Evolutionary conservation across 2,888 invertebrate genomes (phyloP).

Genomic region (Phaonia tiefii): DNA sequence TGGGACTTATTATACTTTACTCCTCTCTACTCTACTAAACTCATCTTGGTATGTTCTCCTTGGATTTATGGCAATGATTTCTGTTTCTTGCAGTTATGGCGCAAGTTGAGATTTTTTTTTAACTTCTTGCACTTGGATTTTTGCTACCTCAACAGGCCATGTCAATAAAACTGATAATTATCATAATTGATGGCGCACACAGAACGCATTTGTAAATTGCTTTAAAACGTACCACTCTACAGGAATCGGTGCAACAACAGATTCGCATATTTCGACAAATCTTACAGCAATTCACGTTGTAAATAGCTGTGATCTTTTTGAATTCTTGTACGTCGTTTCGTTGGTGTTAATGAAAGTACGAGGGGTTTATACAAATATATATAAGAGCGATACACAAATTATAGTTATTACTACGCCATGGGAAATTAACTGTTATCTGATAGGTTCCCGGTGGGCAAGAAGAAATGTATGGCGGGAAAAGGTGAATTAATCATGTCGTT

Average conservation of each 20-base stretch:
- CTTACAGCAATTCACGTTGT: slow-evolving; percentile 16
- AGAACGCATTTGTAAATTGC: slow-evolving; percentile 68
- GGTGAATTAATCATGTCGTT: too few relatives aligned
- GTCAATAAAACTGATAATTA: slow-evolving; percentile 72
- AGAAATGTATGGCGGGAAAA: too few relatives aligned
- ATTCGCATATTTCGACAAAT: slow-evolving; percentile 25
- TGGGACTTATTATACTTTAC: background rate
- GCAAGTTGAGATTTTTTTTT: slow-evolving; percentile 45
- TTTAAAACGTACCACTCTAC: slow-evolving; percentile 34
- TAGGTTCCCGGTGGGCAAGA: too few relatives aligned
- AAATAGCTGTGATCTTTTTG: slow-evolving; percentile 6
- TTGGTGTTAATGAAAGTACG: slow-evolving; percentile 8
- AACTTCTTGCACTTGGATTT: slow-evolving; percentile 39
- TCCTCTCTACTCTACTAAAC: background rate
- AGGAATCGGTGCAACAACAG: slow-evolving; percentile 39
- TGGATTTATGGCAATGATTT: slow-evolving; percentile 62
- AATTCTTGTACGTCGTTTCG: background rate
- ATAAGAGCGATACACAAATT: too few relatives aligned
- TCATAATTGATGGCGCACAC: slow-evolving; percentile 71
- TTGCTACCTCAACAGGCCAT: slow-evolving; percentile 68
- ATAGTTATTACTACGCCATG: too few relatives aligned
- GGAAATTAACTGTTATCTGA: too few relatives aligned
- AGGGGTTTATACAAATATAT: slow-evolving; percentile 24
- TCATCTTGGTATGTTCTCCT: slow-evolving; percentile 20
- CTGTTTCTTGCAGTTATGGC: slow-evolving; percentile 13